Percentiles rank a stretch among this genome's conserved stretches.
phyloP scores from a whole-genome alignment of 2,797 vertebrate species.

The Argyrosomus regius region DNA sequence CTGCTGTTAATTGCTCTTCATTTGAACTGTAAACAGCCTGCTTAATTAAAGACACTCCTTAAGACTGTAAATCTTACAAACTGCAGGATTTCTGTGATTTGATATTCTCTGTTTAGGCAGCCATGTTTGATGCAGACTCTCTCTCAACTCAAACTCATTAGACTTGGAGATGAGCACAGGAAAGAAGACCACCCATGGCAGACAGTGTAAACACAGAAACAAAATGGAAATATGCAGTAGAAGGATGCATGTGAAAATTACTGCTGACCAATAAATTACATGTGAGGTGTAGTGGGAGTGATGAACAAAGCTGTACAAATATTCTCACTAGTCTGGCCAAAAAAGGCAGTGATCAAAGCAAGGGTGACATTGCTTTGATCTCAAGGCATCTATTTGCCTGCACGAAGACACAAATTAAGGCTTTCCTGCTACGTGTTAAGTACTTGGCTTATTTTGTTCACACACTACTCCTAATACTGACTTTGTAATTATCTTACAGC shows the following conservation, averaged over 20 bases:
- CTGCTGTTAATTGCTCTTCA: neutral
- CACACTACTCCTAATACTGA: neutral
- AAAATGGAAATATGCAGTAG: neutral
- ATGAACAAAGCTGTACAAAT: neutral
- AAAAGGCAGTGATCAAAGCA: constrained; percentile 6
- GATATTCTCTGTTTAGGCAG: no score
- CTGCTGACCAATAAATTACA: neutral
- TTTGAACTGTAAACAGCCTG: neutral
- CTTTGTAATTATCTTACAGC: neutral
- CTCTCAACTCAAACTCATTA: neutral
- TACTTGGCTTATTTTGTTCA: neutral
- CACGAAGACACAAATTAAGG: constrained; percentile 1
- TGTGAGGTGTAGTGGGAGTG: neutral
- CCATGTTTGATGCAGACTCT: neutral
- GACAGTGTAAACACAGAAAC: neutral
- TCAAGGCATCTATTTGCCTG: neutral
- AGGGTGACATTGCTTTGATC: constrained; percentile 2
- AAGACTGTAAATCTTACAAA: no score
- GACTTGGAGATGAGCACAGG: neutral
- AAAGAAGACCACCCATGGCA: neutral
- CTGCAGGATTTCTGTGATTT: no score
- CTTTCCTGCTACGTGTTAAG: neutral
- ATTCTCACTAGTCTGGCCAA: neutral
- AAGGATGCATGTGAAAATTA: neutral
- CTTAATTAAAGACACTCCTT: neutral